Percentiles rank a stretch among this genome's conserved stretches.
Conservation (phyloP, 2,113 vertebrate genomes). For the Polypterus senegalus region DNA sequence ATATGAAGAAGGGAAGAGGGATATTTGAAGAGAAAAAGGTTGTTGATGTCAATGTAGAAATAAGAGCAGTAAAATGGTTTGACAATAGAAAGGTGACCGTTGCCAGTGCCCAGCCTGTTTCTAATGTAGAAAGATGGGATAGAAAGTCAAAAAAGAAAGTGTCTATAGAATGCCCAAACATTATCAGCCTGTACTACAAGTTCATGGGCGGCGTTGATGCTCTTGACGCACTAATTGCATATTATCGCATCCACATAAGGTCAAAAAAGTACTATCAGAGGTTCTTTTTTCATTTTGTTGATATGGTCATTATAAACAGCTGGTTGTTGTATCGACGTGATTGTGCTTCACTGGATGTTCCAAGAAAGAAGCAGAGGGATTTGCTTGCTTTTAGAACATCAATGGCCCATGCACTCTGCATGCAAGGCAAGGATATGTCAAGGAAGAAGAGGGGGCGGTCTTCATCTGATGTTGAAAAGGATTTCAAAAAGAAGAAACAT, state of each 20-base stretch:
- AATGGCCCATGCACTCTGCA: slow-evolving; percentile 17
- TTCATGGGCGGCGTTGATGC: slow-evolving; percentile 17
- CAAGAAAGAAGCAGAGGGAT: slow-evolving; percentile 14
- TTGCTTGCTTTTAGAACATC: slow-evolving; percentile 15
- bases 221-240: slow-evolving; percentile 16
- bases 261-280: slow-evolving; percentile 18
- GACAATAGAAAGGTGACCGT: slow-evolving; percentile 16
- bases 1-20: slow-evolving; percentile 16
- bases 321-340: slow-evolving; percentile 16
- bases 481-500: too few species aligned
- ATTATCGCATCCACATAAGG: slow-evolving; percentile 15
- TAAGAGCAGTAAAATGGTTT: slow-evolving; percentile 17
- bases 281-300: slow-evolving; percentile 19
- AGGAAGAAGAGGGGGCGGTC: too few species aligned
- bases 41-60: slow-evolving; percentile 12
- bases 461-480: too few species aligned
- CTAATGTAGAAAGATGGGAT: slow-evolving; percentile 13
- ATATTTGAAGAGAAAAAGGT: slow-evolving; percentile 14
- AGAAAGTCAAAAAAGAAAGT: slow-evolving; percentile 12
- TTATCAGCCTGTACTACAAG: slow-evolving; percentile 7
- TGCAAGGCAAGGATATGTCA: slow-evolving; percentile 14
- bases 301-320: slow-evolving; percentile 14
- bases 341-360: slow-evolving; percentile 15
- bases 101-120: slow-evolving; percentile 19
- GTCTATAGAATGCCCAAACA: slow-evolving; percentile 6